Conservation (phyloP, 2,113 vertebrate species). For the Puma concolor region DNA sequence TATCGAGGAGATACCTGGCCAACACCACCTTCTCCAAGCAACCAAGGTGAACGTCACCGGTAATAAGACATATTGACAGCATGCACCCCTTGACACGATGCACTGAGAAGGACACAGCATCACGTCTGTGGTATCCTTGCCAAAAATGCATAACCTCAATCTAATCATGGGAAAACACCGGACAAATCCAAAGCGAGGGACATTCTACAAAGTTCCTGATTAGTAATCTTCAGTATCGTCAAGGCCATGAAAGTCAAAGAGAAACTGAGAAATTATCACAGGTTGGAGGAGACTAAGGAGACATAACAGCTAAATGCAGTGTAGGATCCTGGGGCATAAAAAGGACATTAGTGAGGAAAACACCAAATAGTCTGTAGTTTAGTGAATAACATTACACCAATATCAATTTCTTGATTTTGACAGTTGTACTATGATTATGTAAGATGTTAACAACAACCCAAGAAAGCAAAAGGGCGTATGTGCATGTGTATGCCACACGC, state of each 20-base stretch:
- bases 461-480: background rate
- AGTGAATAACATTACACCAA: background rate
- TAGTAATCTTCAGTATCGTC: background rate
- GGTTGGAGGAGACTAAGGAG: background rate
- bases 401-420: background rate
- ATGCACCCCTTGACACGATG: accelerated
- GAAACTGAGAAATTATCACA: background rate
- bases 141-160: background rate
- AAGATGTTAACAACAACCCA: background rate
- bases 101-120: background rate
- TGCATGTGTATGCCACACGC: background rate
- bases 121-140: background rate
- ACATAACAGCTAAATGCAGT: background rate
- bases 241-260: background rate
- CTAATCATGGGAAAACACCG: background rate
- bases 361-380: background rate
- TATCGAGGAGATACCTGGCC: accelerated
- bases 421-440: background rate
- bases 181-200: background rate
- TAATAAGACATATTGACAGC: accelerated
- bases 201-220: no score
- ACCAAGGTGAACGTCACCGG: background rate
- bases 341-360: background rate
- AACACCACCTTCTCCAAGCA: background rate
- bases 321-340: background rate